phyloP scores from a whole-genome alignment of 2,888 invertebrate species.

The Drosophila mayaguana region DNA sequence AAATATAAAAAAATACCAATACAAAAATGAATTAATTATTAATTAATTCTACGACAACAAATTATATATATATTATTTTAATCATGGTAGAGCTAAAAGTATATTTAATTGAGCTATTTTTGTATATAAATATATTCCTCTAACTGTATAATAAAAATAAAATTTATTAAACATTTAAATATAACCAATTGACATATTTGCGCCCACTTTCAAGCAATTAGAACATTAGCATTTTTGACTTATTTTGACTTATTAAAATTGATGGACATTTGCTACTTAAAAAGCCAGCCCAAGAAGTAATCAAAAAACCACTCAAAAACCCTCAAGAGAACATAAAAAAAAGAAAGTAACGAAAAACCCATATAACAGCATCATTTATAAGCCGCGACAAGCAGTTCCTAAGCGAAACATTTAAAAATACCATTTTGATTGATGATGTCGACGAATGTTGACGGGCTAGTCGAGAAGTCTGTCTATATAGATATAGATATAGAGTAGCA shows the following conservation, averaged over 20 bases:
- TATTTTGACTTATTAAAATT: constrained; percentile 64
- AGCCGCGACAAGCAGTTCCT: constrained; percentile 68
- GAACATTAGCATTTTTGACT: constrained; percentile 56
- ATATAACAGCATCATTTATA: constrained; percentile 69
- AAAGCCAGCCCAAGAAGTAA: constrained; percentile 47
- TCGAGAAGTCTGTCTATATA: constrained; percentile 62
- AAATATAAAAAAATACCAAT: too few relatives aligned
- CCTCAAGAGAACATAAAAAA: neutral
- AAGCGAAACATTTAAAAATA: constrained; percentile 72
- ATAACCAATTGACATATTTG: neutral
- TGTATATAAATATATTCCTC: too few relatives aligned
- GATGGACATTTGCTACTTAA: constrained; percentile 53
- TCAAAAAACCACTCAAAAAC: constrained; percentile 36
- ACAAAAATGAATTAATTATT: too few relatives aligned
- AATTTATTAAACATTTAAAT: neutral
- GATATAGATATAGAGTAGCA: neutral
- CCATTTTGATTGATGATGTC: constrained; percentile 71
- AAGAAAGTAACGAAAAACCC: constrained; percentile 20
- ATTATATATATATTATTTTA: too few relatives aligned
- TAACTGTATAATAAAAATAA: too few relatives aligned
- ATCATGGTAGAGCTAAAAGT: too few relatives aligned
- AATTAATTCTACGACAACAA: too few relatives aligned
- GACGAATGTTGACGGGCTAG: constrained; percentile 39
- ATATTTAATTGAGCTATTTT: too few relatives aligned
- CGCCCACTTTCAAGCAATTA: constrained; percentile 39